These are phyloP conservation scores for Exocentrus adspersus DNA, from an alignment of 2,888 invertebrate genomes.

Conservation along the genomic window DNA sequence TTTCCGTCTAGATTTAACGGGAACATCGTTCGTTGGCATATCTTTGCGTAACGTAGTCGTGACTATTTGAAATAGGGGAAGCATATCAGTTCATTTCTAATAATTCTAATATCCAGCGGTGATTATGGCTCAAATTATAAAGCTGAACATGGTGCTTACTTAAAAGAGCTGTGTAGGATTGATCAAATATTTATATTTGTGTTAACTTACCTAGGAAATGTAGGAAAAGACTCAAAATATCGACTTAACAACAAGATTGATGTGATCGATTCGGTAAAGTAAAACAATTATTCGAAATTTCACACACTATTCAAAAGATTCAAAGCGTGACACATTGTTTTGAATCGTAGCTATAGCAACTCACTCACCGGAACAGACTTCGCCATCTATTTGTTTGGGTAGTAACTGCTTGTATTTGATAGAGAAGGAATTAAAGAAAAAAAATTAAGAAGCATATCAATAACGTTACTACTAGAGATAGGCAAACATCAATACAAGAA, in stretches of 20 bases:
- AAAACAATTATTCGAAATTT: too few species aligned
- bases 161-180: constrained; percentile 7
- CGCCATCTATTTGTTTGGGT: constrained; percentile 8
- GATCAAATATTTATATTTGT: constrained; percentile 19
- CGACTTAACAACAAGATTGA: constrained; percentile 29
- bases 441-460: too few species aligned
- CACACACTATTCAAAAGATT: too few species aligned
- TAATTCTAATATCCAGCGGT: too few species aligned
- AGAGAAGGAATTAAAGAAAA: too few species aligned
- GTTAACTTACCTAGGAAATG: constrained; percentile 6
- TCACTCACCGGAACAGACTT: neutral
- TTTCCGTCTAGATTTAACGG: constrained; percentile 51
- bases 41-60: constrained; percentile 18
- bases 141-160: neutral
- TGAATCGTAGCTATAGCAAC: constrained; percentile 46
- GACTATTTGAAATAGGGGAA: constrained; percentile 47
- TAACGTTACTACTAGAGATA: too few species aligned
- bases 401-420: too few species aligned
- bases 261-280: constrained; percentile 21
- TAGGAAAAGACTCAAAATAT: constrained; percentile 11
- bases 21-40: constrained; percentile 42
- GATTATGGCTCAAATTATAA: neutral
- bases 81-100: constrained; percentile 30
- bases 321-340: constrained; percentile 38
- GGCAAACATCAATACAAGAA: too few species aligned